Conservation (phyloP, 1,140 invertebrate genomes). For the Nylanderia fulva region DNA sequence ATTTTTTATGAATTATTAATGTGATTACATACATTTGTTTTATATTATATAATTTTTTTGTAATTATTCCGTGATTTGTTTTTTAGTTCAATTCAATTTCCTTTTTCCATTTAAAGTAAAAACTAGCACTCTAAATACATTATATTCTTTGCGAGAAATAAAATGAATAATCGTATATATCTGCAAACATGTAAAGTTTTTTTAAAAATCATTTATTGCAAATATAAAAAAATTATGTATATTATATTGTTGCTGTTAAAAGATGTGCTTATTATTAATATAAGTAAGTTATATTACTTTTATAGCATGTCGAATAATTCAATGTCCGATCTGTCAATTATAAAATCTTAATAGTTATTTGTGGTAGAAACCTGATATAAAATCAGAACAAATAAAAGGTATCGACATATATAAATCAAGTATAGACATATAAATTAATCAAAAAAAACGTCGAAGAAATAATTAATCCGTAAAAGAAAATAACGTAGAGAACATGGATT, state of each 20-base stretch:
- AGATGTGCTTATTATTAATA: background rate
- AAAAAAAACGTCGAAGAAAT: background rate
- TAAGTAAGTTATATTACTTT: background rate
- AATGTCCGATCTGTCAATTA: background rate
- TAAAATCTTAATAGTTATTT: constrained; percentile 11
- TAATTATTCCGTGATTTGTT: too few relatives aligned
- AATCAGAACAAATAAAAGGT: background rate
- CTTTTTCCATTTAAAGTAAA: background rate
- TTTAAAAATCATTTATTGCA: background rate
- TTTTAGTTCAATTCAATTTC: background rate
- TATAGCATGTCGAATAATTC: background rate
- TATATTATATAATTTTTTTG: too few relatives aligned
- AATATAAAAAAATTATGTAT: background rate
- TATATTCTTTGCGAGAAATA: background rate
- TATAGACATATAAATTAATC: constrained; percentile 14
- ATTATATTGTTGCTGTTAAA: background rate
- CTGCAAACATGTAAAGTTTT: background rate
- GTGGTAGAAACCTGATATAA: background rate
- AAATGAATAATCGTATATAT: background rate
- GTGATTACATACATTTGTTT: background rate
- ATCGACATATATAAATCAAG: background rate
- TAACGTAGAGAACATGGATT: background rate
- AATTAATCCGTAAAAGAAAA: background rate
- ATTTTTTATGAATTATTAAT: background rate
- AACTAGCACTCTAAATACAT: background rate